These are phyloP conservation scores for Ernsta delagoae DNA, from an alignment of 2,888 invertebrate genomes.

Conservation along the genomic window DNA sequence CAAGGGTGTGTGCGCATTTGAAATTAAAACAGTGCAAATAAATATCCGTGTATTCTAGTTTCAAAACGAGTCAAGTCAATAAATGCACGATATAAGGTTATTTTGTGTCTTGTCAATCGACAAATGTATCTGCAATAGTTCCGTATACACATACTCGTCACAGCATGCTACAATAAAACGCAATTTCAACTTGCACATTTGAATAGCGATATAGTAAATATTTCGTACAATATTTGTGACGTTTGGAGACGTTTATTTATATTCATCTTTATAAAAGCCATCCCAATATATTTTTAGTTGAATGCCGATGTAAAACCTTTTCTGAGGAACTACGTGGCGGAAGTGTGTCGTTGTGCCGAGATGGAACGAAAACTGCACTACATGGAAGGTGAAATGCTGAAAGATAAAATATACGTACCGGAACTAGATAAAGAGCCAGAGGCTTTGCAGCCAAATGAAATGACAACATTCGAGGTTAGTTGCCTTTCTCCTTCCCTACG, in stretches of 20 bases:
- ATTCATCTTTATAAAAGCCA: conserved; percentile 15
- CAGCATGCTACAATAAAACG: conserved; percentile 25
- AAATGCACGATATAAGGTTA: too few relatives aligned
- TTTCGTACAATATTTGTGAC: conserved; percentile 21
- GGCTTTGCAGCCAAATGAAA: conserved; percentile 88
- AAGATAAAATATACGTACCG: conserved; percentile 87
- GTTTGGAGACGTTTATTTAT: conserved; percentile 7
- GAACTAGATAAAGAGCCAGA: conserved; percentile 86
- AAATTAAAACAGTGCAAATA: background rate
- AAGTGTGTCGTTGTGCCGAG: conserved; percentile 93
- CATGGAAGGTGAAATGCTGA: conserved; percentile 90
- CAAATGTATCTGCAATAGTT: conserved; percentile 6
- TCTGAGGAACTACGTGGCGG: conserved; percentile 92
- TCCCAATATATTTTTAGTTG: conserved; percentile 51
- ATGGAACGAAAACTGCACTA: conserved; percentile 92
- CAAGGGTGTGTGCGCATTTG: background rate
- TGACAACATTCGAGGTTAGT: conserved; percentile 90
- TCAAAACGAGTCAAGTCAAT: background rate
- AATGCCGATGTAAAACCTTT: conserved; percentile 88
- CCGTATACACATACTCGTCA: conserved; percentile 13
- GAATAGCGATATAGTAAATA: conserved; percentile 5
- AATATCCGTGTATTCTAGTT: background rate
- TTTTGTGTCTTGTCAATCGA: background rate
- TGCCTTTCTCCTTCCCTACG: conserved; percentile 47
- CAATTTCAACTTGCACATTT: conserved; percentile 18